phyloP scores from a whole-genome alignment of 1,140 invertebrate species.

The Ostrea edulis region DNA sequence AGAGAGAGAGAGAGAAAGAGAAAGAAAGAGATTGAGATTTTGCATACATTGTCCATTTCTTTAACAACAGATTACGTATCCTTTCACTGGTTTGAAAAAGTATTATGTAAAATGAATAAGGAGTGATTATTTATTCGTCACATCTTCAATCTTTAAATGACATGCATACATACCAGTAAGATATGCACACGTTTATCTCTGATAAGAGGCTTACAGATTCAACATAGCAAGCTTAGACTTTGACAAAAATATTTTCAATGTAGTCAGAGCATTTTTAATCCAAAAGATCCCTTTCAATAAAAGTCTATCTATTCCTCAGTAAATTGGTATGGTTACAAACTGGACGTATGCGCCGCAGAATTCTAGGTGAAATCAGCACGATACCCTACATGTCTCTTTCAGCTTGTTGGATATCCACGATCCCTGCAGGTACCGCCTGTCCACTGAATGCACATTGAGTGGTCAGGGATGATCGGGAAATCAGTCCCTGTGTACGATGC shows the following conservation, averaged over 20 bases:
- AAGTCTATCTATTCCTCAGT: not conserved
- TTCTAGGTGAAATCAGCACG: not conserved
- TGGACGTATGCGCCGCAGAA: not conserved
- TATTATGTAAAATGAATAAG: constrained; percentile 5
- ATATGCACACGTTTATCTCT: not conserved
- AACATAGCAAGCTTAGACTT: not conserved
- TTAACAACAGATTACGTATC: not conserved
- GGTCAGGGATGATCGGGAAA: not conserved
- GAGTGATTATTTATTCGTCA: not conserved
- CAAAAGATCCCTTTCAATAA: not conserved
- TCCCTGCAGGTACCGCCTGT: not conserved
- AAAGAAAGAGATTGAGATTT: not conserved
- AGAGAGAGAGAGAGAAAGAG: constrained; percentile 1
- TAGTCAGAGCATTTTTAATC: not conserved
- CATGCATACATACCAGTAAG: not conserved
- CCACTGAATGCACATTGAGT: not conserved
- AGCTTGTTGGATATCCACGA: not conserved
- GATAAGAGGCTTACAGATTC: not conserved
- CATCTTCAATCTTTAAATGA: constrained; percentile 6
- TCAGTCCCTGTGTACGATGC: not conserved
- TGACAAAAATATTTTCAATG: not conserved
- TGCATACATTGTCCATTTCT: not conserved
- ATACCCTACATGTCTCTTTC: not conserved
- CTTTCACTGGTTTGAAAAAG: not conserved
- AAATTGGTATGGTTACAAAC: not conserved